These are phyloP conservation scores for Eubasilissa regina DNA, from an alignment of 1,140 invertebrate genomes.

Conservation along the genomic window DNA sequence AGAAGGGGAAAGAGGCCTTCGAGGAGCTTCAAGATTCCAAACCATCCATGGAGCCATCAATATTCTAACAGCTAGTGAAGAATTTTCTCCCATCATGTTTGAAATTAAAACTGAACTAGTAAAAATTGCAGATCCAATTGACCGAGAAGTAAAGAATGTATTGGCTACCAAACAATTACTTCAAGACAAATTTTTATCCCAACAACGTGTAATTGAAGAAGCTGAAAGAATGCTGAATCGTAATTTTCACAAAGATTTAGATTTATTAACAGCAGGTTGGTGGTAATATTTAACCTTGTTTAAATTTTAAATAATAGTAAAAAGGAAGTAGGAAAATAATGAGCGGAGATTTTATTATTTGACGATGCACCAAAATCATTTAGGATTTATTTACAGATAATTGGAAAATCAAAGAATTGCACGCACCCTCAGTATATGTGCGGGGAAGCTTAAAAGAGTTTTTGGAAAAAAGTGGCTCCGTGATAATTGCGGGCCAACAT, in stretches of 20 bases:
- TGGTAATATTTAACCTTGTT: conserved; percentile 25
- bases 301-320: conserved; percentile 7
- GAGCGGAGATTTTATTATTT: conserved; percentile 17
- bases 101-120: conserved; percentile 54
- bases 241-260: conserved; percentile 39
- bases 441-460: conserved; percentile 49
- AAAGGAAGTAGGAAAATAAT: background rate
- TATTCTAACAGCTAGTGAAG: conserved; percentile 56
- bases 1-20: conserved; percentile 53
- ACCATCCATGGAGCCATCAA: conserved; percentile 23
- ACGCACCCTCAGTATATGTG: conserved; percentile 47
- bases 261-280: conserved; percentile 52
- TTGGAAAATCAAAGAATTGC: conserved; percentile 57
- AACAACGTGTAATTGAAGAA: conserved; percentile 46
- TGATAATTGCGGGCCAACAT: conserved; percentile 50
- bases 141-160: conserved; percentile 48
- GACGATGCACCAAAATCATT: conserved; percentile 37
- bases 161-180: conserved; percentile 35
- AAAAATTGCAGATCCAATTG: conserved; percentile 39
- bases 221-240: conserved; percentile 35
- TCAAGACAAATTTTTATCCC: conserved; percentile 48
- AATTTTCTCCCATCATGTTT: conserved; percentile 54
- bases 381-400: conserved; percentile 53
- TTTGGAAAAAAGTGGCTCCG: conserved; percentile 27
- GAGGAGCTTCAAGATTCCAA: conserved; percentile 44